Evolutionary conservation across 2,888 invertebrate species (phyloP), one percentile per base, ranked within the genome.

Genomic region (Rhingia campestris): DNA sequence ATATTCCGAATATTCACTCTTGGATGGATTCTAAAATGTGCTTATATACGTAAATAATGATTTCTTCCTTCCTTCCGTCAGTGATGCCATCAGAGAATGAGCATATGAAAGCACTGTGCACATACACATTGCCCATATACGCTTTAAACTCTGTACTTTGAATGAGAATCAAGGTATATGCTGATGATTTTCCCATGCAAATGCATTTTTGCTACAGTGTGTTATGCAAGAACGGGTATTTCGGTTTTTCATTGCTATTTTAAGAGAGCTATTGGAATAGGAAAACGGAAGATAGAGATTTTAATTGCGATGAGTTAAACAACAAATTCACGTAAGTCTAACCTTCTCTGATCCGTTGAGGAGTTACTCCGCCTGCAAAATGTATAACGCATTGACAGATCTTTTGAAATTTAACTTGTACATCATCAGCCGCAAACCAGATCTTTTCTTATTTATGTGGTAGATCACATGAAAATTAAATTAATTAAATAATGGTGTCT

Each of bases 1-100:
- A 64, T 33, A 51, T 63, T 70, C 53, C 10, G 35, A 63, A 49
- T 49, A 51, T 66, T 47, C 70, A 53, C 76, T 45, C 58, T 39
- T 49, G 64, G 64, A 47, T 70, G 64, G 43, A 53, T 64, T 51
- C 41, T 59, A 41, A 66, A 59, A 10, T 66, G 59, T 39, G 32
- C 41, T 81, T 58, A 51, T 22, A 22, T 43, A 61, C 67, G 72
- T 77, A 61, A 73, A 67, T 81, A 77, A 77, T 82, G 67, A 67
- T 5, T 67, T 61, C 53, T 61, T 63, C 59, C 43, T 49, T 58
- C 53, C 58, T 41, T 67, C 14, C 47, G 30, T 51, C 37, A n/a
- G 12, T 56, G 22, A 6, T 64, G 39, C 14, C 47, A 56, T 61
- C 14, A 10, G 59, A 39, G 61, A 72, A 58, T 64, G 30, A 51